phyloP scores from a whole-genome alignment of 2,113 vertebrate genomes.

The Excalfactoria chinensis region DNA sequence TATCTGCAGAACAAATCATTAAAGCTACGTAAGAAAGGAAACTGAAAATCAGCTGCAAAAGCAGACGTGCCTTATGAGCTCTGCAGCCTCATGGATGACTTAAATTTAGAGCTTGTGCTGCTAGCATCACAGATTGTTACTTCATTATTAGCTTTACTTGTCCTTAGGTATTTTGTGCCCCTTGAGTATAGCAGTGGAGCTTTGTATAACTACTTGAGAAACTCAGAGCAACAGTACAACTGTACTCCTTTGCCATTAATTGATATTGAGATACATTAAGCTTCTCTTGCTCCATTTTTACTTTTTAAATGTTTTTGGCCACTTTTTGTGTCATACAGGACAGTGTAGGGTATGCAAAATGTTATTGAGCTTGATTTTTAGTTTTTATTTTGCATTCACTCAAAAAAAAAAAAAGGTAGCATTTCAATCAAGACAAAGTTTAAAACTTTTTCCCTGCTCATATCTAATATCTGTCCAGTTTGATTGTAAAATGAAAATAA shows the following conservation, averaged over 20 bases:
- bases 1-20: neutral
- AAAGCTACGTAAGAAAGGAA: neutral
- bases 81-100: neutral
- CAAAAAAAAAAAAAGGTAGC: neutral
- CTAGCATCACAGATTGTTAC: neutral
- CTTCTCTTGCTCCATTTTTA: neutral
- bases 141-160: neutral
- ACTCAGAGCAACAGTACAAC: neutral
- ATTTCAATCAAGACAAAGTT: neutral
- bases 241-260: neutral
- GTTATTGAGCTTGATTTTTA: neutral
- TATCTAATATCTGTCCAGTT: neutral
- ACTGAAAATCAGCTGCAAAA: conserved; percentile 11
- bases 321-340: neutral
- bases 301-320: neutral
- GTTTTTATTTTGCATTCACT: neutral
- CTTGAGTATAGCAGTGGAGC: neutral
- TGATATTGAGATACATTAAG: neutral
- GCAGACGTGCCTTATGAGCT: neutral
- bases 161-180: neutral
- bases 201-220: neutral
- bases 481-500: neutral
- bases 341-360: neutral
- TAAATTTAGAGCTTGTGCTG: neutral
- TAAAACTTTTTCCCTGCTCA: neutral